These are phyloP conservation scores for Lasaia peninsularis DNA, from an alignment of 1,140 invertebrate species.

Conservation along the genomic window DNA sequence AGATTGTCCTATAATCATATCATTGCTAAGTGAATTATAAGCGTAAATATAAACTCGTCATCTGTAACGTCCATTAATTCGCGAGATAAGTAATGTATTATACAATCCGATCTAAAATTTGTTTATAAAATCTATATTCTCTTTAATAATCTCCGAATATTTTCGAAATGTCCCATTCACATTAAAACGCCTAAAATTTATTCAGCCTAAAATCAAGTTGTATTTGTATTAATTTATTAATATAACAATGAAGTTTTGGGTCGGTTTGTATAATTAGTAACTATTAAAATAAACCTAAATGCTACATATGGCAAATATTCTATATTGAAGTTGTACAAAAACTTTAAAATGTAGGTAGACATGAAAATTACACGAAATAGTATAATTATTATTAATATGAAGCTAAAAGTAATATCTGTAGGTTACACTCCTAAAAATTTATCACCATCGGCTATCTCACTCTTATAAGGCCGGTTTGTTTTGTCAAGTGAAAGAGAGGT, in stretches of 20 bases:
- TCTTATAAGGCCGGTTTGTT: too few species aligned
- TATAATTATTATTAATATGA: constrained; percentile 1
- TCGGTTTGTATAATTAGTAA: background rate
- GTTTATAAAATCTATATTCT: too few species aligned
- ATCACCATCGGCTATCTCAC: too few species aligned
- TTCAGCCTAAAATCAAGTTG: too few species aligned
- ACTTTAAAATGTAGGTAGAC: constrained; percentile 1
- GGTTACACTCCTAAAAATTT: too few species aligned
- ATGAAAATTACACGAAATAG: background rate
- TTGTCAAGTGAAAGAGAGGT: too few species aligned
- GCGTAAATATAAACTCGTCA: background rate
- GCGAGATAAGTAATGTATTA: background rate
- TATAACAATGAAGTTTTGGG: background rate
- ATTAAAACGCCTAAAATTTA: too few species aligned
- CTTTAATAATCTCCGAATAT: too few species aligned
- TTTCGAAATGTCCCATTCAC: too few species aligned
- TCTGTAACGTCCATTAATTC: background rate
- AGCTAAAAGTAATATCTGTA: too few species aligned
- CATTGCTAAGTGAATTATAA: background rate
- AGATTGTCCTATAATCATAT: constrained; percentile 4
- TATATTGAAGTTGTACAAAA: constrained; percentile 2
- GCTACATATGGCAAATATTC: background rate
- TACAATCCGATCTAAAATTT: background rate
- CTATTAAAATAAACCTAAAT: background rate
- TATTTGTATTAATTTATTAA: too few species aligned